phyloP scores from a whole-genome alignment of 2,113 vertebrate genomes.

The Ammodytes dubius region DNA sequence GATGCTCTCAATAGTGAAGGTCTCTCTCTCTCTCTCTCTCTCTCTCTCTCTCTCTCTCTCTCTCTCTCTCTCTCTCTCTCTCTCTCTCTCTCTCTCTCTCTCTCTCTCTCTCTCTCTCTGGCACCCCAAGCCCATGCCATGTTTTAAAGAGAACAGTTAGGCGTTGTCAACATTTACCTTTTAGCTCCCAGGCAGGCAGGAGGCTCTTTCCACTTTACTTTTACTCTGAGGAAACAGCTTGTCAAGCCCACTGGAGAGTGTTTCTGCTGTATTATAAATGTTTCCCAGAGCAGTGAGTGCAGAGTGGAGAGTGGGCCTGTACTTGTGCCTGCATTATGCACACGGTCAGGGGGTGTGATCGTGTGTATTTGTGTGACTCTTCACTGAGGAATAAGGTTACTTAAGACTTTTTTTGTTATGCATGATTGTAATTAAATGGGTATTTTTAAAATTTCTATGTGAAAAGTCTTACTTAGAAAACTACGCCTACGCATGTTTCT shows the following conservation, averaged over 20 bases:
- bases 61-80: not conserved
- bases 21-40: not conserved
- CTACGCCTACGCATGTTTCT: too few relatives aligned
- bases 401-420: not conserved
- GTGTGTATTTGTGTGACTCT: not conserved
- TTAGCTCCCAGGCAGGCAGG: slow-evolving; percentile 25
- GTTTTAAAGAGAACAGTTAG: slow-evolving; percentile 47
- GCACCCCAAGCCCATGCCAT: slow-evolving; percentile 25
- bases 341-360: not conserved
- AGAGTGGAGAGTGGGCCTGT: not conserved
- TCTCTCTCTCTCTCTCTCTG: not conserved
- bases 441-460: too few relatives aligned
- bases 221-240: slow-evolving; percentile 34
- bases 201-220: slow-evolving; percentile 15
- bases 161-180: slow-evolving; percentile 45
- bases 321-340: not conserved
- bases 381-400: not conserved
- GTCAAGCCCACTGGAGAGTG: slow-evolving; percentile 19
- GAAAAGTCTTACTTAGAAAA: too few relatives aligned
- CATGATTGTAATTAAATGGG: not conserved
- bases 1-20: slow-evolving; percentile 21
- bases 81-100: too few relatives aligned
- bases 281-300: slow-evolving; percentile 16
- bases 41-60: too few relatives aligned
- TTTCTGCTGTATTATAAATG: slow-evolving; percentile 43